phyloP scores from a whole-genome alignment of 2,113 vertebrate species.

The Montifringilla adamsi region DNA sequence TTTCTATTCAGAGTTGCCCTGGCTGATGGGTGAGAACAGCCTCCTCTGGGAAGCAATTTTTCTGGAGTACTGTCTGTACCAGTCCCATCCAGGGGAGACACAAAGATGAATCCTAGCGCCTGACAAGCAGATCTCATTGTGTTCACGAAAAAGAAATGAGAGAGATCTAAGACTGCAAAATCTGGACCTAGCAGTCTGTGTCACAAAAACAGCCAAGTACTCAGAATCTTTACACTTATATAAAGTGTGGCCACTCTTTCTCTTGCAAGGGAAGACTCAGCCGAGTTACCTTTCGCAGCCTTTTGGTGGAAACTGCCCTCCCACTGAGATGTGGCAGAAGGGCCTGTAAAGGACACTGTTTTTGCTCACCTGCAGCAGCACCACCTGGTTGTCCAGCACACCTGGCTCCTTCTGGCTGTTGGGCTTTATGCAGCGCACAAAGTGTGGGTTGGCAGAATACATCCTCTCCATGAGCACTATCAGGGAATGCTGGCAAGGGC shows the following conservation, averaged over 20 bases:
- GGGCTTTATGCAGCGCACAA: constrained; percentile 80
- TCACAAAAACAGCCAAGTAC: neutral
- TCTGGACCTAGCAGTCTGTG: neutral
- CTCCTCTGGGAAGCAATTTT: neutral
- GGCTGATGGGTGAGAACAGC: neutral
- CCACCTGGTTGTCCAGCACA: constrained; percentile 63
- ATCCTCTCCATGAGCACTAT: constrained; percentile 78
- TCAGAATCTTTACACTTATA: neutral
- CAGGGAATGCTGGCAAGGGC: constrained; percentile 71
- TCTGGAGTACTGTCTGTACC: neutral
- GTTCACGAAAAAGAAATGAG: neutral
- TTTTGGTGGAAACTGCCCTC: neutral
- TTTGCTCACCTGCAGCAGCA: constrained; percentile 74
- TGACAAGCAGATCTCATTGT: neutral
- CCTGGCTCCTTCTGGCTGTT: constrained; percentile 71
- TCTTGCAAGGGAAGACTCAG: neutral
- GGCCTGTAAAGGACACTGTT: neutral
- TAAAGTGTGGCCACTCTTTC: neutral
- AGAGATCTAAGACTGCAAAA: neutral
- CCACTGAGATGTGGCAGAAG: neutral
- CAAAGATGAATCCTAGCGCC: neutral
- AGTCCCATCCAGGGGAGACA: neutral
- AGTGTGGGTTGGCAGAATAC: constrained; percentile 76
- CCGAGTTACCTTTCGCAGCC: neutral
- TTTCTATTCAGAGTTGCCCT: neutral